Base-by-base conservation (phyloP, 2,797 vertebrate genomes). In the Mormyrops attenuatus region DNA sequence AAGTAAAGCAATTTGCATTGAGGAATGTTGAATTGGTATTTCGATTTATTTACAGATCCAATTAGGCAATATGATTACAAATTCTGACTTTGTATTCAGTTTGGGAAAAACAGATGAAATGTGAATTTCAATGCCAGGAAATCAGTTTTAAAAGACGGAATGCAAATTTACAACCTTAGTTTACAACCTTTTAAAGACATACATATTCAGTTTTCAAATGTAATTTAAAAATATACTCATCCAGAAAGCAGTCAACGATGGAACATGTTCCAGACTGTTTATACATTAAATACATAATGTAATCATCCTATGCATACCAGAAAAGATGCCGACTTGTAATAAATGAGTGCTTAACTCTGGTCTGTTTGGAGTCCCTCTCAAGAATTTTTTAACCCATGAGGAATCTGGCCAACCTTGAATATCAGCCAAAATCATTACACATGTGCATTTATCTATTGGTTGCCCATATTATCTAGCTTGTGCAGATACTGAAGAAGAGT, bases 21-120 rank as follows among this genome's bases (percentile, higher is more conserved):
- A 55, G 50, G 49, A 53, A 20, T 87, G 50, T 87, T 87, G 50
- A 55, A 87, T n/a, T 87, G n/a, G 50, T 87, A 57, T n/a, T 55
- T 30, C 34, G 47, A 49, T 55, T 87, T 87, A 53, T 60, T 87
- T 55, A 87, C 55, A 60, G 50, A 38, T 87, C n/a, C 50, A 87
- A 87, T 87, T 87, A 87, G 34, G 55, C 85, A 5, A 38, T 41
- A 55, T 57, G 50, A 53, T 87, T 57, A 80, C 73, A 80, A 80
- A 80, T 80, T 80, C 73, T 41, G 73, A 80, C 73, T 80, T 80
- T 34, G 66, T 69, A 69, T 80, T 80, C 73, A 80, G 73, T 80
- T 80, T 69, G 30, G 30, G 66, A 20, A 44, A 38, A 44, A 44
- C 7, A 80, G 38, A 80, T 80, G 15, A 41, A 80, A 80, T 44